Percentiles rank a stretch among this genome's conserved stretches.
Conservation (phyloP, 2,113 vertebrate species). For the Anarhynchus alexandrinus region DNA sequence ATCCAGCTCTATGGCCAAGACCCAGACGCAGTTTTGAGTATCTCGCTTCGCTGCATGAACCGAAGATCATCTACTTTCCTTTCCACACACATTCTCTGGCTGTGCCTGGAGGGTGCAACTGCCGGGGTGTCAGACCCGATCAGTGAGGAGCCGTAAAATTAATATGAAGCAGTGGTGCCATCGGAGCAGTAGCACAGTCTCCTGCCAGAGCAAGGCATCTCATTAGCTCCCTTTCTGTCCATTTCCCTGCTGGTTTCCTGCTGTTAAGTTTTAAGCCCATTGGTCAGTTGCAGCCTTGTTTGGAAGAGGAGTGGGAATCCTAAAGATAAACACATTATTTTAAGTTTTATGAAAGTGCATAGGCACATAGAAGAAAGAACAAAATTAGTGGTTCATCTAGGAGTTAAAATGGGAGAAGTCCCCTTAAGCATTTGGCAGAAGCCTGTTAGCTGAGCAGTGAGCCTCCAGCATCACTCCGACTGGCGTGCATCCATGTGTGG, state of each 20-base stretch:
- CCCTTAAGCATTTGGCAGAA: neutral
- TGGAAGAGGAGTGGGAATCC: neutral
- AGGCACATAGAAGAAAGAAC: neutral
- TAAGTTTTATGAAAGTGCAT: neutral
- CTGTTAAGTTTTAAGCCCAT: neutral
- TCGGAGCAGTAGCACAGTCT: neutral
- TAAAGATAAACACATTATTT: neutral
- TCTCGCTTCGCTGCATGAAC: neutral
- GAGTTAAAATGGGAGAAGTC: neutral
- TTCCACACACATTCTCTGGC: neutral
- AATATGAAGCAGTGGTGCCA: neutral
- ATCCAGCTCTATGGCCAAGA: neutral
- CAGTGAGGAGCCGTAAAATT: neutral
- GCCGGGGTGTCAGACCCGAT: neutral
- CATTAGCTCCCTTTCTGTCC: neutral
- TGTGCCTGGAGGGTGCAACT: neutral
- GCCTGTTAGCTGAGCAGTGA: neutral
- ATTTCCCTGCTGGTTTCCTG: neutral
- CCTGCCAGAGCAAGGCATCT: neutral
- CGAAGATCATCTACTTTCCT: neutral
- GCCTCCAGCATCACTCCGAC: fast-evolving
- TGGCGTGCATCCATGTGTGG: fast-evolving
- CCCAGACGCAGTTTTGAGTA: neutral
- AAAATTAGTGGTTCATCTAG: neutral
- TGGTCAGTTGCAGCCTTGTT: neutral